A percentile compares a stretch with the other conserved stretches of the same genome.
These are phyloP conservation scores for Ceriagrion tenellum DNA, from an alignment of 2,888 invertebrate species.

Conservation along the genomic window DNA sequence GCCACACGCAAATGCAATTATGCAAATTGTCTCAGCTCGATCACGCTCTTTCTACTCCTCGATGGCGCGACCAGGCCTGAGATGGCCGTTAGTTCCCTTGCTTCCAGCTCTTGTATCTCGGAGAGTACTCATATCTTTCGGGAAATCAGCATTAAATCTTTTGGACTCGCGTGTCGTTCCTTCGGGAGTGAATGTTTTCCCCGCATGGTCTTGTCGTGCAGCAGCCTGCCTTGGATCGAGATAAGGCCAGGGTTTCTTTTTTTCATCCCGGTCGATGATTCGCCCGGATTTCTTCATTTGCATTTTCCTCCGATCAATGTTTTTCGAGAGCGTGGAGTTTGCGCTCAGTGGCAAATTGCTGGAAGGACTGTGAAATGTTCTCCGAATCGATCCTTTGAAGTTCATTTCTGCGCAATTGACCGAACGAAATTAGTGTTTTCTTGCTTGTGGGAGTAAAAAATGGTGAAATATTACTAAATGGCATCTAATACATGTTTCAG, in stretches of 20 bases:
- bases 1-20: constrained; percentile 2
- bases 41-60: not conserved
- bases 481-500: too few species aligned
- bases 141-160: not conserved
- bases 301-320: constrained; percentile 4
- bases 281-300: not conserved
- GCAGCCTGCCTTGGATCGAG: not conserved
- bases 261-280: not conserved
- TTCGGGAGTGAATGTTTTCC: not conserved
- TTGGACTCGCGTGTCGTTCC: not conserved
- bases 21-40: not conserved
- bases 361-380: too few species aligned
- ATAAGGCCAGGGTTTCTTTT: not conserved
- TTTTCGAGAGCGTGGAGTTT: not conserved
- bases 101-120: not conserved
- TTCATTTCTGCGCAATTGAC: too few species aligned
- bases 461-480: too few species aligned
- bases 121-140: not conserved
- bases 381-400: too few species aligned
- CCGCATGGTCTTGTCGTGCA: not conserved
- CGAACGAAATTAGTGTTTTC: too few species aligned
- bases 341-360: too few species aligned
- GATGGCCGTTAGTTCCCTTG: not conserved
- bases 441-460: too few species aligned
- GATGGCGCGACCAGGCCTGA: not conserved